Evolutionary conservation across 2,113 vertebrate species (phyloP).

Genomic region (Barnardius zonarius): DNA sequence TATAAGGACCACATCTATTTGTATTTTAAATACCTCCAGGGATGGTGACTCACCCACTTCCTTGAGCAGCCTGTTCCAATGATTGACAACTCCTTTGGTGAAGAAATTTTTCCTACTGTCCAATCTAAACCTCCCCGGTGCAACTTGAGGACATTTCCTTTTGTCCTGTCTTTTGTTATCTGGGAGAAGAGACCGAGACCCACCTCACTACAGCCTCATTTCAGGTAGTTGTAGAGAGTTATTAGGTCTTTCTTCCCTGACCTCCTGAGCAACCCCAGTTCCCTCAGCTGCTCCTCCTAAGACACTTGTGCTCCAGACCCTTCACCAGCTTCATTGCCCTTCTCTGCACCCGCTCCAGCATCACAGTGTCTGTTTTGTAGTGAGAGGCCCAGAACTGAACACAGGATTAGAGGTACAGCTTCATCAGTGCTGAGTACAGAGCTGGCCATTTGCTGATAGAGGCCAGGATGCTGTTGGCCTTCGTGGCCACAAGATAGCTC

Average conservation of each 20-base stretch:
- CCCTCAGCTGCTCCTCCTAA: background rate
- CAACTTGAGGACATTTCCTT: background rate
- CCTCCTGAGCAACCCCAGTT: background rate
- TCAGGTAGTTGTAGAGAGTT: background rate
- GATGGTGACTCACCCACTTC: background rate
- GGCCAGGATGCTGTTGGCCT: background rate
- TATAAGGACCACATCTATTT: background rate
- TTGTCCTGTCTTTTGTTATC: background rate
- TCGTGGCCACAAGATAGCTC: background rate
- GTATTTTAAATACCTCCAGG: background rate
- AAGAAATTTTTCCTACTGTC: background rate
- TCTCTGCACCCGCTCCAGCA: background rate
- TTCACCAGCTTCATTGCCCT: background rate
- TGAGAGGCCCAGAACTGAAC: background rate
- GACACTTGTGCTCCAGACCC: background rate
- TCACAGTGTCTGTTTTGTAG: background rate
- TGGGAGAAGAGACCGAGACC: background rate
- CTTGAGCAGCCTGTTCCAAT: background rate
- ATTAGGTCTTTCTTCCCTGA: background rate
- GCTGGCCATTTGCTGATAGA: background rate
- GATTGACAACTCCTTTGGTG: background rate
- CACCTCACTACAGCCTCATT: background rate
- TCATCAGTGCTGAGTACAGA: background rate
- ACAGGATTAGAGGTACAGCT: rapidly evolving
- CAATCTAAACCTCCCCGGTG: background rate